Conservation (phyloP, 2,113 vertebrate species). For the Microtus pennsylvanicus region DNA sequence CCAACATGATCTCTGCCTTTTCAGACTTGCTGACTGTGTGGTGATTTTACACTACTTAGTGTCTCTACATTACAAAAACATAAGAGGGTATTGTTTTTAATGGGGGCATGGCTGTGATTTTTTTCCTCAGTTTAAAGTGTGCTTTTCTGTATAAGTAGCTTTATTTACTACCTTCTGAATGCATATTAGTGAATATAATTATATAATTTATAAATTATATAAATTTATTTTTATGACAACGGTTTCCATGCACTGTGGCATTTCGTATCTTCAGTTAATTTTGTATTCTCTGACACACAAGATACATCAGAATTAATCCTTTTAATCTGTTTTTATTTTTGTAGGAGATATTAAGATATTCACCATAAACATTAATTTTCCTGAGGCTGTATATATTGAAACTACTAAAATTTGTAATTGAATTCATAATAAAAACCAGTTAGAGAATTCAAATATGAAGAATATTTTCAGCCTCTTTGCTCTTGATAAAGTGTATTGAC, state of each 20-base stretch:
- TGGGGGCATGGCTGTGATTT: neutral
- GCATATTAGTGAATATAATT: slow-evolving; percentile 16
- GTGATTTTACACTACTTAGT: slow-evolving; percentile 9
- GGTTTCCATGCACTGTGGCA: slow-evolving; percentile 40
- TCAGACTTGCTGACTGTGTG: neutral
- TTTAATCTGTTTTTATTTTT: slow-evolving; percentile 47
- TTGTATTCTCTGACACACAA: slow-evolving; percentile 56
- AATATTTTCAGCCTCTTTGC: neutral
- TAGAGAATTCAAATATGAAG: slow-evolving; percentile 59
- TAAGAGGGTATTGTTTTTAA: slow-evolving; percentile 45
- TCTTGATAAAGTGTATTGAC: neutral
- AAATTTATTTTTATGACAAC: slow-evolving; percentile 70
- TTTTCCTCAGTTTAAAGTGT: slow-evolving; percentile 43
- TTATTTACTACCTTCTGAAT: slow-evolving; percentile 66
- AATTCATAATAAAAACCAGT: slow-evolving; percentile 60
- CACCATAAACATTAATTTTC: slow-evolving; percentile 58
- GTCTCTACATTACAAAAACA: neutral
- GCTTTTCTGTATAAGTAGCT: slow-evolving; percentile 43
- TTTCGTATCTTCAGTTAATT: slow-evolving; percentile 63
- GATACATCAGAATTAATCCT: slow-evolving; percentile 58
- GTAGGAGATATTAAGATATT: slow-evolving; percentile 60
- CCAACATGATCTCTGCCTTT: neutral
- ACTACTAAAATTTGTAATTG: slow-evolving; percentile 64
- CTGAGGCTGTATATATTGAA: slow-evolving; percentile 35
- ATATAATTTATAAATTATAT: too few relatives aligned